Base-by-base conservation (phyloP, 2,113 vertebrate genomes). In the Oceanodroma tethys region DNA sequence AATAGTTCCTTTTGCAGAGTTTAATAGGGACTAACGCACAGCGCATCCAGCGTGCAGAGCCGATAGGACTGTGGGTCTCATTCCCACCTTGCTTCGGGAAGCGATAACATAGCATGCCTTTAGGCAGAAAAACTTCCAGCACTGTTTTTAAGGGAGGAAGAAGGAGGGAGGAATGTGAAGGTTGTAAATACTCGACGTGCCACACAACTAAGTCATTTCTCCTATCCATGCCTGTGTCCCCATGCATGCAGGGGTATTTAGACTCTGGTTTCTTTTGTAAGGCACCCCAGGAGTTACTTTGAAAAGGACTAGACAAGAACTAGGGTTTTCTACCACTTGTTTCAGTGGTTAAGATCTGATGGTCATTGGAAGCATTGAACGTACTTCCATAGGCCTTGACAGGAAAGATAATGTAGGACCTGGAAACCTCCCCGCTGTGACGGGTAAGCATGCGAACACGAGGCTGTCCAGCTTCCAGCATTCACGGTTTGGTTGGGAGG, bases 221-320 rank as follows among this genome's bases (percentile, higher is more conserved):
- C 22, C 16, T 8, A 8, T 56, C 47, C 4, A 0, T 48, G n/a
- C 16, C 52, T 13, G 52, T 14, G 27, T 68, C n/a, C 16, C 17
- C 0, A 0, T 11, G 16, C 0, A 0, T 17, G 38, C 21, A 45
- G 30, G 11, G 15, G 3, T 17, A 16, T 53, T 81, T 52, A 0
- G 0, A 21, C 16, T 48, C 36, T 27, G 40, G 2, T 62, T 66
- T n/a, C 62, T 73, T 76, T 50, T 23, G 30, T 75, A 48, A 72
- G 74, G 11, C 34, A 80, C 30, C 9, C 42, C 36, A 65, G 62
- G 42, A 58, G 21, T 16, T 59, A 38, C n/a, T 56, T 1, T 40
- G 66, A 5, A 90, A 86, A 81, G 32, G 29, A 58, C 47, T 62
- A 62, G 45, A 14, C 16, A 82, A 73, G 21, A 88, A 32, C 36